A percentile compares a stretch with the other conserved stretches of the same genome.
These are phyloP conservation scores for Lasioglossum leucozonium DNA, from an alignment of 2,888 invertebrate genomes.

Conservation along the genomic window DNA sequence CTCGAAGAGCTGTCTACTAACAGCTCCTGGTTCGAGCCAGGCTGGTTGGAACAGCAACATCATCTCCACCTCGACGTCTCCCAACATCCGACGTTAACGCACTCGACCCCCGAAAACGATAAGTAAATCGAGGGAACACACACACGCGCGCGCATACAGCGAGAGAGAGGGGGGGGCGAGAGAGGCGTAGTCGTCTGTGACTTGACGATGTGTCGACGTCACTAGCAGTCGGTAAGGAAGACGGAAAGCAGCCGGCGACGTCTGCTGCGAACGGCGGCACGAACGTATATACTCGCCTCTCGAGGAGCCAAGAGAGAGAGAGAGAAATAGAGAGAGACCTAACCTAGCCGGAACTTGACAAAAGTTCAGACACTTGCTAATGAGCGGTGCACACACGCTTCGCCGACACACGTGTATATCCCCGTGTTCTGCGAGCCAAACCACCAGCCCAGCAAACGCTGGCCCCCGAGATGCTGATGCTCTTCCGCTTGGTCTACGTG, in stretches of 20 bases:
- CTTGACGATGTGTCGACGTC: constrained; percentile 49
- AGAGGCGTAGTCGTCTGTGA: no score
- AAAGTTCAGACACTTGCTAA: constrained; percentile 81
- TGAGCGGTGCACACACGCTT: constrained; percentile 77
- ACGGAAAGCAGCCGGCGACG: constrained; percentile 40
- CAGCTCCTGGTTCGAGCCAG: not conserved
- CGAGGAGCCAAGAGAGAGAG: not conserved
- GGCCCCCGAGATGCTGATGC: not conserved
- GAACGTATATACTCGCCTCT: not conserved
- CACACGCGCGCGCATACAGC: no score
- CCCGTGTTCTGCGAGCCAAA: constrained; percentile 16
- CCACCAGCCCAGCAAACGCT: not conserved
- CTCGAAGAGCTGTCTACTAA: not conserved
- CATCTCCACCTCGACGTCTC: not conserved
- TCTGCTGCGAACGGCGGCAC: not conserved
- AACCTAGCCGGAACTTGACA: constrained; percentile 73
- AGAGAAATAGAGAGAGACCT: no score
- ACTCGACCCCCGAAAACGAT: not conserved
- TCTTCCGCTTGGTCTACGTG: constrained; percentile 68
- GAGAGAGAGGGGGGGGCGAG: no score
- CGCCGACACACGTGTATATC: constrained; percentile 53
- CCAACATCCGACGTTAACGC: constrained; percentile 8
- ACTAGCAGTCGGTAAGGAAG: constrained; percentile 51
- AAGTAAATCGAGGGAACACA: constrained; percentile 20
- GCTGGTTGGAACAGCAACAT: not conserved